Evolutionary conservation across 2,888 invertebrate species (phyloP).

Genomic region (Patella ulyssiponensis): DNA sequence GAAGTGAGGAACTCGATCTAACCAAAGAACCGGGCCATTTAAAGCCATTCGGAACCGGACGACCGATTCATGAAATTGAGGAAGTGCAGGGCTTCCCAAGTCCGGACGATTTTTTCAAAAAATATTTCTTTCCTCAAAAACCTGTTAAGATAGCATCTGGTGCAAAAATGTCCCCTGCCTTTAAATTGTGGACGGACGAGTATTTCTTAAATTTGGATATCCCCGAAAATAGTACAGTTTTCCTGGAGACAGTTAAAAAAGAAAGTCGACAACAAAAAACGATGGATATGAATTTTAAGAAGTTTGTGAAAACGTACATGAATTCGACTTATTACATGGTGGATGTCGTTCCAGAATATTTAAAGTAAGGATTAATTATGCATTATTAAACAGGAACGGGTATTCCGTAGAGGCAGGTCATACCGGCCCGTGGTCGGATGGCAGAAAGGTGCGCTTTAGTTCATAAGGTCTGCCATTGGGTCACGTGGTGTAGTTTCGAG

Average conservation of each 20-base stretch:
- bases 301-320: constrained; percentile 66
- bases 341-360: constrained; percentile 58
- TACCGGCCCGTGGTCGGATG: too few species aligned
- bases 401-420: too few species aligned
- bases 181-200: constrained; percentile 65
- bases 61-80: constrained; percentile 55
- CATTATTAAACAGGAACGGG: too few species aligned
- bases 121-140: constrained; percentile 52
- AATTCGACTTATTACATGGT: constrained; percentile 67
- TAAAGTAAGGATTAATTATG: constrained; percentile 61
- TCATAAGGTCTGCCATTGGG: too few species aligned
- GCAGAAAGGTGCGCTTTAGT: too few species aligned
- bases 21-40: constrained; percentile 55
- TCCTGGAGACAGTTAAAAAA: constrained; percentile 67
- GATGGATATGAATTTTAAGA: constrained; percentile 55
- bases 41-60: constrained; percentile 61
- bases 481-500: too few species aligned
- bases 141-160: constrained; percentile 66
- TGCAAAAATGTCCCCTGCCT: constrained; percentile 57
- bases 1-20: constrained; percentile 27
- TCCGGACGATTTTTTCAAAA: constrained; percentile 55
- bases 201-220: constrained; percentile 58
- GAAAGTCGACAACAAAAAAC: constrained; percentile 61
- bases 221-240: constrained; percentile 47
- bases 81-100: constrained; percentile 47